phyloP scores from a whole-genome alignment of 2,888 invertebrate genomes.

The Xanthostigma xanthostigma region DNA sequence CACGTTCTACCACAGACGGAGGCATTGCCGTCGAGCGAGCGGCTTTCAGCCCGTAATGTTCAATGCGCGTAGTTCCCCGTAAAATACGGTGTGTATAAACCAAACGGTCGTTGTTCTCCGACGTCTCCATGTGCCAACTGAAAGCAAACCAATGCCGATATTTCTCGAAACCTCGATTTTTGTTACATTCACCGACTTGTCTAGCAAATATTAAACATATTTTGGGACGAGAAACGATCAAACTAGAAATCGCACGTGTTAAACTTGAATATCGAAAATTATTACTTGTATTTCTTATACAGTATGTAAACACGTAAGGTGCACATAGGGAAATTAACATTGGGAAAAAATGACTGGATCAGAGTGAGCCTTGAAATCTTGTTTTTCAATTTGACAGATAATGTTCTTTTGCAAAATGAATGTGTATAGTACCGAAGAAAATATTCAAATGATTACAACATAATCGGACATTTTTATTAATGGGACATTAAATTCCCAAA shows the following conservation, averaged over 20 bases:
- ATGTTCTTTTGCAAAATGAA: too few relatives aligned
- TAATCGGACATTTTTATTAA: too few relatives aligned
- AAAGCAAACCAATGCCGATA: constrained; percentile 7
- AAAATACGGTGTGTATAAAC: constrained; percentile 48
- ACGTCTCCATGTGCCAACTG: constrained; percentile 35
- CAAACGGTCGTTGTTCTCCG: constrained; percentile 26
- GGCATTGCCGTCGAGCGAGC: constrained; percentile 47
- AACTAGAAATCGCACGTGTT: too few relatives aligned
- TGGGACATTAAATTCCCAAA: too few relatives aligned
- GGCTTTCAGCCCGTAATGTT: constrained; percentile 50
- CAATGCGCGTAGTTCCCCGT: constrained; percentile 40
- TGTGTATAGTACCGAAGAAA: too few relatives aligned
- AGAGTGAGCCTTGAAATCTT: too few relatives aligned
- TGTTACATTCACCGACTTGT: neutral
- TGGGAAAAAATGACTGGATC: too few relatives aligned
- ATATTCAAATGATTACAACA: too few relatives aligned
- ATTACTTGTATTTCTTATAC: neutral
- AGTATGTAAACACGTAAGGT: too few relatives aligned
- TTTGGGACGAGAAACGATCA: too few relatives aligned
- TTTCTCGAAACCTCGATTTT: neutral
- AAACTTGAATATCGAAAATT: constrained; percentile 5
- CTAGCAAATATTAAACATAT: neutral
- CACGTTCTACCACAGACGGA: constrained; percentile 34
- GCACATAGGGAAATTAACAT: too few relatives aligned
- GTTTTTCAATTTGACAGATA: too few relatives aligned